phyloP scores from a whole-genome alignment of 1,140 invertebrate genomes.

The Pogonus chalceus region DNA sequence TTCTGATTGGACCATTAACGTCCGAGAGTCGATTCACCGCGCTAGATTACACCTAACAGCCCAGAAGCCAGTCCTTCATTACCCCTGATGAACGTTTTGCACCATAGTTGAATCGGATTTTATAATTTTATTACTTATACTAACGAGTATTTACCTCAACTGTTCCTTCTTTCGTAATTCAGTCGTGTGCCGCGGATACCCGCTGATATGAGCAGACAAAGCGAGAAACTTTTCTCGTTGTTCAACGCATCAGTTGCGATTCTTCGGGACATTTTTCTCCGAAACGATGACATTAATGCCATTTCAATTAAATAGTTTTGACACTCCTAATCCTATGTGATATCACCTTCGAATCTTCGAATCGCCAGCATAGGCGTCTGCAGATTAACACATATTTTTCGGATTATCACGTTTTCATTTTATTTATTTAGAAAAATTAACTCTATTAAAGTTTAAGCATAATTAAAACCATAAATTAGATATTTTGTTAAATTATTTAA shows the following conservation, averaged over 20 bases:
- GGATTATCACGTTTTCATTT: too few species aligned
- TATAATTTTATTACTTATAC: conserved; percentile 1
- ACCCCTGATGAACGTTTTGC: background rate
- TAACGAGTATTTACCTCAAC: background rate
- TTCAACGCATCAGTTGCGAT: background rate
- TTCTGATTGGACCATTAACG: conserved; percentile 5
- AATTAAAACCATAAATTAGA: too few species aligned
- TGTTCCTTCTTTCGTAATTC: too few species aligned
- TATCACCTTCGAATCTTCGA: background rate
- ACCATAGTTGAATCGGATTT: background rate
- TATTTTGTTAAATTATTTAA: too few species aligned
- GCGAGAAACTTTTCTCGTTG: background rate
- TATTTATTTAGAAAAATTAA: too few species aligned
- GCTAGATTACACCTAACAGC: conserved; percentile 1
- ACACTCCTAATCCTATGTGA: background rate
- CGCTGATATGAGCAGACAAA: background rate
- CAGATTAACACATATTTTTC: too few species aligned
- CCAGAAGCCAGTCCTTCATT: conserved; percentile 2
- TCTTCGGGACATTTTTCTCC: background rate
- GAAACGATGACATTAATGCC: background rate
- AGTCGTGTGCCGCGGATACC: too few species aligned
- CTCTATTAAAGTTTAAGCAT: too few species aligned
- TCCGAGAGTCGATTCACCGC: background rate
- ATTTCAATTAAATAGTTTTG: background rate
- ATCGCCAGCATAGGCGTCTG: too few species aligned